phyloP scores from a whole-genome alignment of 2,888 invertebrate genomes.

The Exephanes ischioxanthus region DNA sequence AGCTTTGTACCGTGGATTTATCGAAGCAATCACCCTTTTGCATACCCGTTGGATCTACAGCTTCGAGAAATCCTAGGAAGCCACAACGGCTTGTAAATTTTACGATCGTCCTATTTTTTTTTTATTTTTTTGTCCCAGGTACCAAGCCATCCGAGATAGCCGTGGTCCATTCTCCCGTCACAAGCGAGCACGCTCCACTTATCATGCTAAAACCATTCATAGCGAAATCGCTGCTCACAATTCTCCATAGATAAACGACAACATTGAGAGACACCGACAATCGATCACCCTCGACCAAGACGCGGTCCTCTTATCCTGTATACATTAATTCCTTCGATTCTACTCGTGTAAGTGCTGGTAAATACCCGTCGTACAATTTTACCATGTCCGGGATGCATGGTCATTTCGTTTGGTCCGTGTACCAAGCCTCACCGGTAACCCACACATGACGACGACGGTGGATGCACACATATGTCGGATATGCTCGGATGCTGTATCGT shows the following conservation, averaged over 20 bases:
- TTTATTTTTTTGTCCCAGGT: background rate
- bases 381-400: slow-evolving; percentile 57
- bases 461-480: background rate
- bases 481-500: slow-evolving; percentile 29
- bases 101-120: background rate
- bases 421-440: slow-evolving; percentile 8
- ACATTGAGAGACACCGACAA: slow-evolving; percentile 42
- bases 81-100: background rate
- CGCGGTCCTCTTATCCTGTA: slow-evolving; percentile 54
- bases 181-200: background rate
- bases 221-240: slow-evolving; percentile 24
- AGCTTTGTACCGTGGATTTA: background rate
- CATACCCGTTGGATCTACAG: background rate
- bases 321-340: slow-evolving; percentile 46
- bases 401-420: slow-evolving; percentile 60
- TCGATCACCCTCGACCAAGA: slow-evolving; percentile 50
- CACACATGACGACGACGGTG: background rate
- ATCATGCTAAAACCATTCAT: slow-evolving; percentile 13
- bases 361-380: slow-evolving; percentile 55
- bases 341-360: slow-evolving; percentile 63
- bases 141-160: background rate
- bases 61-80: background rate
- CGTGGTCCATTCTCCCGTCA: slow-evolving; percentile 4
- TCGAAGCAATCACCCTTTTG: background rate
- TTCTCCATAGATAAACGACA: slow-evolving; percentile 3